Conservation (phyloP, 2,797 vertebrate genomes). For the Salmo trutta region DNA sequence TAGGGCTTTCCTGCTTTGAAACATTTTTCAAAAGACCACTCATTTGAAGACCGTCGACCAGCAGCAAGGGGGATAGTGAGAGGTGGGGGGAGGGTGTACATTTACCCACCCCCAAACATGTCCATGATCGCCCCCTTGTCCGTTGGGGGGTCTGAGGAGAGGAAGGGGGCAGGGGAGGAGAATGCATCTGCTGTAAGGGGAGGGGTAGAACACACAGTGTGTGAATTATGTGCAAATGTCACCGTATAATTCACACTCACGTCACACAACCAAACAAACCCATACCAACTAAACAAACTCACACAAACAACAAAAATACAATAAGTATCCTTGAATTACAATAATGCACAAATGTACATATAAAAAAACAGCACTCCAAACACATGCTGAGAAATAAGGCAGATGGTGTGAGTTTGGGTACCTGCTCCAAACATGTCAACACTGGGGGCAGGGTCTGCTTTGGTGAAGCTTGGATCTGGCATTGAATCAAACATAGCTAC, state of each 20-base stretch:
- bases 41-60: not conserved
- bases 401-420: conserved; percentile 67
- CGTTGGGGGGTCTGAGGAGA: conserved; percentile 83
- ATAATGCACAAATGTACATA: no score
- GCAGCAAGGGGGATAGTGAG: not conserved
- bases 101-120: conserved; percentile 97
- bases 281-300: conserved; percentile 3
- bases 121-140: conserved; percentile 90
- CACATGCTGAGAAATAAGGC: conserved; percentile 12
- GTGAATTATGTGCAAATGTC: not conserved
- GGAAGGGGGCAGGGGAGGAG: conserved; percentile 83
- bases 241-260: no score
- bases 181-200: conserved; percentile 86
- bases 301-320: conserved; percentile 8
- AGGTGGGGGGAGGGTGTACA: conserved; percentile 1
- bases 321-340: no score
- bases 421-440: conserved; percentile 96
- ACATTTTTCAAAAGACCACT: not conserved
- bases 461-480: conserved; percentile 78
- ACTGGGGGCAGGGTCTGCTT: conserved; percentile 81
- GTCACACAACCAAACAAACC: not conserved
- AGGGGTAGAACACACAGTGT: conserved; percentile 39
- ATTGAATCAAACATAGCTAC: conserved; percentile 94
- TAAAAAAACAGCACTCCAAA: not conserved
- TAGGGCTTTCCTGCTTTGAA: not conserved